These are phyloP conservation scores for Magallana angulata DNA, from an alignment of 1,140 invertebrate genomes.

Conservation along the genomic window DNA sequence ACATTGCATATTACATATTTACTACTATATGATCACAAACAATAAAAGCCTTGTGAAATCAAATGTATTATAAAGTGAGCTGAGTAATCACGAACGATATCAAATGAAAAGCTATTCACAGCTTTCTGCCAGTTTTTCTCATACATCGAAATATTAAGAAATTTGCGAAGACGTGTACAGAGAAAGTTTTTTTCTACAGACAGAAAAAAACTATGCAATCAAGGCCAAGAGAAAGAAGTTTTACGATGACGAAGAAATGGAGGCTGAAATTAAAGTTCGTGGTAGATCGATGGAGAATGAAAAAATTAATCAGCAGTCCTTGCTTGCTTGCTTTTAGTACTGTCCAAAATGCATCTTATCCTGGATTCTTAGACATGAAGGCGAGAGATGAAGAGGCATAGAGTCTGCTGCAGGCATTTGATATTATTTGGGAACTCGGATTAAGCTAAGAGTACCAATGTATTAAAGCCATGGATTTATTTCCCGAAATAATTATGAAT, in stretches of 20 bases:
- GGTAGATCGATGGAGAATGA: not conserved
- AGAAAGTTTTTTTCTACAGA: not conserved
- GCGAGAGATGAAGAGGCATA: not conserved
- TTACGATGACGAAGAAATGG: conserved; percentile 2
- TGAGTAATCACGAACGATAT: too few species aligned
- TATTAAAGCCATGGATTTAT: not conserved
- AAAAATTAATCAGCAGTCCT: not conserved
- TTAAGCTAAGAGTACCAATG: not conserved
- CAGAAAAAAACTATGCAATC: not conserved
- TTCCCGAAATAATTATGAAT: not conserved
- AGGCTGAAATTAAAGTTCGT: not conserved
- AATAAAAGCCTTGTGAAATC: too few species aligned
- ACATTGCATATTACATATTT: too few species aligned
- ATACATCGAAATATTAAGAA: too few species aligned
- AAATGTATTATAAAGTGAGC: too few species aligned
- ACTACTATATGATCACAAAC: too few species aligned
- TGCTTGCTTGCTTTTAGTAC: not conserved
- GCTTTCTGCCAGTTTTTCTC: too few species aligned
- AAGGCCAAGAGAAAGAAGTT: not conserved
- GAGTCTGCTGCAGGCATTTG: conserved; percentile 1
- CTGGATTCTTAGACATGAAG: not conserved
- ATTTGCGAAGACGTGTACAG: too few species aligned
- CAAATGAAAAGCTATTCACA: too few species aligned
- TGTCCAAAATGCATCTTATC: not conserved
- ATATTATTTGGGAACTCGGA: not conserved